These are phyloP conservation scores for Actias luna DNA, from an alignment of 2,888 invertebrate species.

Conservation along the genomic window DNA sequence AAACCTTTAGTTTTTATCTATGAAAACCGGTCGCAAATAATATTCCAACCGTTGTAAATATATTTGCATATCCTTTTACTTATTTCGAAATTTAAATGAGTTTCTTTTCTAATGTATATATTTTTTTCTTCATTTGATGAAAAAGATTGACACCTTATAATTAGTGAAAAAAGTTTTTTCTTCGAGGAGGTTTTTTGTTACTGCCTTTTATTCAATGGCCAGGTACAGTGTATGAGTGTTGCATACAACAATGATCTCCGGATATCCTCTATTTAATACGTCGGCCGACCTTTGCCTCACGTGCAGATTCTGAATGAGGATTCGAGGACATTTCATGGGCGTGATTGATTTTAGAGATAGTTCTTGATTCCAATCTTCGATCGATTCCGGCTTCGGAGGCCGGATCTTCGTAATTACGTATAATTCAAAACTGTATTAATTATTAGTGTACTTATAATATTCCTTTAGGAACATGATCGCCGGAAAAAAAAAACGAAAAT, in stretches of 20 bases:
- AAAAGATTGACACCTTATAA: conserved; percentile 61
- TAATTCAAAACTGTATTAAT: conserved; percentile 7
- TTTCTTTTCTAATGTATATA: conserved; percentile 41
- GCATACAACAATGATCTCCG: conserved; percentile 74
- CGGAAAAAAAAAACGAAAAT: background rate
- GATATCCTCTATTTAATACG: conserved; percentile 80
- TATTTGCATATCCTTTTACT: conserved; percentile 66
- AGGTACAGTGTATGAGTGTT: conserved; percentile 75
- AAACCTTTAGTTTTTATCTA: conserved; percentile 57
- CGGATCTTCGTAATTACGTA: conserved; percentile 14
- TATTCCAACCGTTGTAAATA: conserved; percentile 64
- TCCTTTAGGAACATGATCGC: background rate
- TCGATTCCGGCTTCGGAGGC: conserved; percentile 14
- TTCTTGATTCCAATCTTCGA: conserved; percentile 48
- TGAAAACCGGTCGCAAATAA: conserved; percentile 48
- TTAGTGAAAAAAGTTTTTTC: conserved; percentile 64
- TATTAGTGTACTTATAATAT: background rate
- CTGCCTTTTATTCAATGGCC: conserved; percentile 69
- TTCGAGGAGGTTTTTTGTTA: conserved; percentile 51
- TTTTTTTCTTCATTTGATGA: conserved; percentile 19
- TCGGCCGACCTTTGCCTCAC: conserved; percentile 74
- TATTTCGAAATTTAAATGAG: conserved; percentile 41
- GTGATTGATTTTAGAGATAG: conserved; percentile 79
- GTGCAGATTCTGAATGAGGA: conserved; percentile 75
- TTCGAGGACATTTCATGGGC: conserved; percentile 72